These are phyloP conservation scores for Zygogramma bicolorata DNA, from an alignment of 2,888 invertebrate genomes.

Conservation along the genomic window DNA sequence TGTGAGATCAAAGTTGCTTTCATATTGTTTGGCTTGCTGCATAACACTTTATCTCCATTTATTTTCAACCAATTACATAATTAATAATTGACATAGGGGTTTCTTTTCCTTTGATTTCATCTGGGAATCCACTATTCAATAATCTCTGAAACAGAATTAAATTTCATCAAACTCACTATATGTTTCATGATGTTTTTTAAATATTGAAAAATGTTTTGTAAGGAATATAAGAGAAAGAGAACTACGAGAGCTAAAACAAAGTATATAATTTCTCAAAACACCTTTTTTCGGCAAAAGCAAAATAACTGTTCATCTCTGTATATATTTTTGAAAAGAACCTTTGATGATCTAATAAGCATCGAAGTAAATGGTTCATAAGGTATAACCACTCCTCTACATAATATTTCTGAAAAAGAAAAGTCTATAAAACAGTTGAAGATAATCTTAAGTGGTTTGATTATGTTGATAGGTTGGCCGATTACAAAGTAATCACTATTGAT, in stretches of 20 bases:
- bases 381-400: background rate
- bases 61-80: background rate
- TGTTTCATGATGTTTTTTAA: background rate
- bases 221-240: background rate
- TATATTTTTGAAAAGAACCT: background rate
- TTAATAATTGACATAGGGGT: conserved; percentile 1
- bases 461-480: too few relatives aligned
- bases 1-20: background rate
- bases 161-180: background rate
- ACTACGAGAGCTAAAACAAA: background rate
- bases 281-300: background rate
- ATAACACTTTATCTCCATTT: background rate
- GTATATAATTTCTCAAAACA: background rate
- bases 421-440: background rate
- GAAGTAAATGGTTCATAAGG: background rate
- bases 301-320: background rate
- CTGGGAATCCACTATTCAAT: background rate
- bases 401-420: background rate
- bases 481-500: background rate
- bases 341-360: background rate
- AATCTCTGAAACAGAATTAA: background rate
- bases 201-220: background rate
- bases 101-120: background rate
- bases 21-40: background rate
- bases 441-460: too few relatives aligned